phyloP scores from a whole-genome alignment of 2,888 invertebrate genomes.

The Dolichopus griseipennis region DNA sequence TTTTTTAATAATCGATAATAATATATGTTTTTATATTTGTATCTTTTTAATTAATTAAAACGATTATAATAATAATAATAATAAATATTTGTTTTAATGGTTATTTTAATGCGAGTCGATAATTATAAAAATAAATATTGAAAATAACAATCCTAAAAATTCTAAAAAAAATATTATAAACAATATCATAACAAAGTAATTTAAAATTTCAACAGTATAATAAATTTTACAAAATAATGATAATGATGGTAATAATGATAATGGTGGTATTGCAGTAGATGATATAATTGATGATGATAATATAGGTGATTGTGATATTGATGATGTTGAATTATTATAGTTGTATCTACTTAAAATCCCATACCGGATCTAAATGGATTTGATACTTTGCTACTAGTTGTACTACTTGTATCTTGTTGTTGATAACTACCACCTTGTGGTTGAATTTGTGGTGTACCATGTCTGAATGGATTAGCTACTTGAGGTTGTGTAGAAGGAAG shows the following conservation, averaged over 20 bases:
- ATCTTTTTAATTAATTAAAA: neutral
- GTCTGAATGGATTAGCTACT: conserved; percentile 66
- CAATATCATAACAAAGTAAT: conserved; percentile 6
- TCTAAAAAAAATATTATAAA: neutral
- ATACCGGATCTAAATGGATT: conserved; percentile 74
- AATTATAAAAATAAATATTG: conserved; percentile 3
- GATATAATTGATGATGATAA: too few species aligned
- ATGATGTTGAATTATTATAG: neutral
- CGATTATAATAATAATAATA: neutral
- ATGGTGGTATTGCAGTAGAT: neutral
- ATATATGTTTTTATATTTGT: neutral
- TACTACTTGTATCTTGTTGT: conserved; percentile 39
- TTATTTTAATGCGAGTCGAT: neutral
- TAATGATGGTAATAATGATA: neutral
- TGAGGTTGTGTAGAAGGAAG: conserved; percentile 44
- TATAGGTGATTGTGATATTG: too few species aligned
- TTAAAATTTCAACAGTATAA: conserved; percentile 1
- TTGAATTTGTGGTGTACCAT: conserved; percentile 44
- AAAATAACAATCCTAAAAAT: neutral
- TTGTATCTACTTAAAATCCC: neutral
- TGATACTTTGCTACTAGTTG: conserved; percentile 47
- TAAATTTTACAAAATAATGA: neutral
- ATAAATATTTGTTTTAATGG: neutral
- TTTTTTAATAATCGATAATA: neutral
- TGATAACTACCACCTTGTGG: conserved; percentile 37